Evolutionary conservation across 1,140 invertebrate genomes (phyloP).

Genomic region (Temnothorax curvispinosus): DNA sequence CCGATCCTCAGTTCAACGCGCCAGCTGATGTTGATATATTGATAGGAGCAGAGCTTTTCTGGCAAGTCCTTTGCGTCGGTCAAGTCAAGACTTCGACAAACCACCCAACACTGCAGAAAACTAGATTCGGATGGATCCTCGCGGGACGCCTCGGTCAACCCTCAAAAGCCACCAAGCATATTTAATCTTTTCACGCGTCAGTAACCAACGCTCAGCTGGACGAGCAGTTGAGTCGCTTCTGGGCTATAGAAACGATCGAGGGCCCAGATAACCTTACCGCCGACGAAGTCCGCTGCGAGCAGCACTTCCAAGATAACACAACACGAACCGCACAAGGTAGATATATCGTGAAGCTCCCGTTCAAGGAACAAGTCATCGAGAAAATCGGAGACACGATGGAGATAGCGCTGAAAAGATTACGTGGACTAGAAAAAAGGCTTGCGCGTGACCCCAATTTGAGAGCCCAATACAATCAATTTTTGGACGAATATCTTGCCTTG

Average conservation of each 20-base stretch:
- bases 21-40: slow-evolving; percentile 59
- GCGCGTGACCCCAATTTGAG: background rate
- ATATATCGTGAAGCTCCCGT: background rate
- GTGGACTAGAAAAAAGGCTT: background rate
- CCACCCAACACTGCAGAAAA: slow-evolving; percentile 69
- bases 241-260: background rate
- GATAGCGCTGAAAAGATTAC: background rate
- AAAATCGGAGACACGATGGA: background rate
- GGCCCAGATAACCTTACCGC: background rate
- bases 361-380: background rate
- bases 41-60: slow-evolving; percentile 66
- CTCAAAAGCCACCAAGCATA: accelerated
- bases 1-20: slow-evolving; percentile 70
- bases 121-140: slow-evolving; percentile 18
- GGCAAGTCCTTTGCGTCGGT: slow-evolving; percentile 67
- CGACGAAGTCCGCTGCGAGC: background rate
- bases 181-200: background rate
- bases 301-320: background rate
- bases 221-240: background rate
- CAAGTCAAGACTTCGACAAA: slow-evolving; percentile 61
- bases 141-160: background rate
- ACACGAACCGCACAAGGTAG: background rate
- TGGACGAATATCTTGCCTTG: background rate
- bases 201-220: background rate
- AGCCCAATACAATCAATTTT: background rate